Evolutionary conservation across 2,797 vertebrate genomes (phyloP).

Genomic region (Parauchenoglanis punctatus): DNA sequence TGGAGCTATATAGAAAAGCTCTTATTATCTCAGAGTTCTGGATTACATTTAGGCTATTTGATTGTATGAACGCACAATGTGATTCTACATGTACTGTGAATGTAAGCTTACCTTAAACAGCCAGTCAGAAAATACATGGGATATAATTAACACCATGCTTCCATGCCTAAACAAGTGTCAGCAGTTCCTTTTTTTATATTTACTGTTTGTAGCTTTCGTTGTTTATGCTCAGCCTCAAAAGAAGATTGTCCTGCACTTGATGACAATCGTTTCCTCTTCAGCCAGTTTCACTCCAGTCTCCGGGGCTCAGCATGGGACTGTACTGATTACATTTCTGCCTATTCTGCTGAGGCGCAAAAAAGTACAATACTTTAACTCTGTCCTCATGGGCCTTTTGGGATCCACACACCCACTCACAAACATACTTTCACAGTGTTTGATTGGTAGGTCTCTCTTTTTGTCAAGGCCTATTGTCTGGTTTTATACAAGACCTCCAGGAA

Average conservation of each 20-base stretch:
- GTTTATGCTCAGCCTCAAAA: neutral
- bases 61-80: neutral
- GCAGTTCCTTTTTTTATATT: neutral
- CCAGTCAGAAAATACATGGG: neutral
- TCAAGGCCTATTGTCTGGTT: constrained; percentile 5
- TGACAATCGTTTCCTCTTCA: neutral
- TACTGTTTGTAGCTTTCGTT: neutral
- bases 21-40: neutral
- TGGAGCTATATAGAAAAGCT: neutral
- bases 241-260: constrained; percentile 1
- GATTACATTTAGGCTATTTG: neutral
- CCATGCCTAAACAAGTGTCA: constrained; percentile 18
- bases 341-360: constrained; percentile 58
- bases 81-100: neutral
- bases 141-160: constrained; percentile 28
- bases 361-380: constrained; percentile 21
- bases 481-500: constrained; percentile 16
- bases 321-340: constrained; percentile 67
- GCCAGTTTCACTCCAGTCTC: constrained; percentile 53
- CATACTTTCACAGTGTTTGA: neutral
- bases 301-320: constrained; percentile 61
- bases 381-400: constrained; percentile 3
- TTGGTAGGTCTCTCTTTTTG: constrained; percentile 8
- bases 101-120: neutral
- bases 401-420: constrained; percentile 8